phyloP scores from a whole-genome alignment of 2,113 vertebrate species.

The Indicator maculatus region DNA sequence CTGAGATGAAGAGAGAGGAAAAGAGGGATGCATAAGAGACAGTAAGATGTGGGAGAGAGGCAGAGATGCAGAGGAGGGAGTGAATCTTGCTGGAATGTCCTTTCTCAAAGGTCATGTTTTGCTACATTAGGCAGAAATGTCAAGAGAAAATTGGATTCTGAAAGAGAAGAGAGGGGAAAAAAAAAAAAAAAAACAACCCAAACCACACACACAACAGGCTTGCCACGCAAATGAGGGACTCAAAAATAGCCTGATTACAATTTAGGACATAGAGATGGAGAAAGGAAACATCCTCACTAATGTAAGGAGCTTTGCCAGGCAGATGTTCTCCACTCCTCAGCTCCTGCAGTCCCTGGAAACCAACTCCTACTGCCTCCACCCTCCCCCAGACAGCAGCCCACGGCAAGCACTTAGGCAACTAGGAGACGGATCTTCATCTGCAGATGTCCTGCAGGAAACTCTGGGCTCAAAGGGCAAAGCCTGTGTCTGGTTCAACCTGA shows the following conservation, averaged over 20 bases:
- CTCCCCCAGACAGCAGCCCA: background rate
- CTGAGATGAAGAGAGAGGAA: background rate
- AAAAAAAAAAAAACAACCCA: background rate
- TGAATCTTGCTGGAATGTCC: conserved; percentile 75
- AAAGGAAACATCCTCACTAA: conserved; percentile 44
- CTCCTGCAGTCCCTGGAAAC: background rate
- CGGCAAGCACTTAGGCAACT: background rate
- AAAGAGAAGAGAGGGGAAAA: conserved; percentile 50
- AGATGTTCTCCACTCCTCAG: background rate
- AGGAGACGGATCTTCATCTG: background rate
- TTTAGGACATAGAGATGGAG: conserved; percentile 35
- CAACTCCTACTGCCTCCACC: background rate
- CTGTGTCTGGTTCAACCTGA: accelerated
- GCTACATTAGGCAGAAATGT: conserved; percentile 89
- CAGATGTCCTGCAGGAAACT: background rate
- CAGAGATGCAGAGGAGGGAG: conserved; percentile 68
- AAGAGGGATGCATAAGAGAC: conserved; percentile 45
- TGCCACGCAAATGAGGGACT: conserved; percentile 85
- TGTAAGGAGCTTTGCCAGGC: conserved; percentile 25
- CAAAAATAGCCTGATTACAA: conserved; percentile 77
- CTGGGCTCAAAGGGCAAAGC: background rate
- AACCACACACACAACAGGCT: conserved; percentile 79
- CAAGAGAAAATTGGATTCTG: conserved; percentile 90
- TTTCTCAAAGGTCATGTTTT: conserved; percentile 91
- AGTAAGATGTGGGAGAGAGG: conserved; percentile 62